Base-by-base conservation (phyloP, 2,888 invertebrate genomes). In the Molorchus minor region DNA sequence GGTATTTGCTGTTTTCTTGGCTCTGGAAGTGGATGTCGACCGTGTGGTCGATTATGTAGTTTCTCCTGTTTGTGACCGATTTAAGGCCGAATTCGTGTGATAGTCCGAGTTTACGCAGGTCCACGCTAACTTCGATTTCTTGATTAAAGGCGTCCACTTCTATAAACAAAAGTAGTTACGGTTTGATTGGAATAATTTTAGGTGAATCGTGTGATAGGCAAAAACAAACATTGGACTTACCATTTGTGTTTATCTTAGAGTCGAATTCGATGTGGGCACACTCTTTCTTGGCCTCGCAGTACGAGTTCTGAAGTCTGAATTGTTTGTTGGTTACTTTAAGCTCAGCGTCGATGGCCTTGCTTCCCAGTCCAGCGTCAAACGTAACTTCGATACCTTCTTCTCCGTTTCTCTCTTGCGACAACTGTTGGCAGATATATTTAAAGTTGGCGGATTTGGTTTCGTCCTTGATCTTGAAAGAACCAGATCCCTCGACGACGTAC, bases 211-310 rank as follows among this genome's bases (percentile, higher is more conserved):
- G 25, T 25, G 25, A 3, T 1, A 74, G 64, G 17, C 15, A 25
- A 45, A 45, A 45, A 21, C 10, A 45, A 46, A 2, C 12, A 45
- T 29, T 20, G 13, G 13, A 41, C 70, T 69, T 58, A 73, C 74
- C 83, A 47, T 80, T 80, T 3, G 77, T 63, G 57, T 81, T 81
- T 19, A 83, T 76, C 72, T 86, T 88, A 20, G 87, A 84, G 70
- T 86, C 84, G n/a, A 88, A 72, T 71, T 92, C 91, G 16, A 90
- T 84, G 72, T 90, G 87, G 0, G 90, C 89, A 74, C 92, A 92
- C 68, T 91, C 88, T 60, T 90, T 89, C 80, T 89, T 90, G 75
- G 90, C 89, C 68, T 92, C 91, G 76, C 92, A 92, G 76, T 89
- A 88, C 8, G 90, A 88, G 64, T 88, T 84, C 10, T 88, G 86